Conservation (phyloP, 2,888 invertebrate genomes). For the Rapana venosa region DNA sequence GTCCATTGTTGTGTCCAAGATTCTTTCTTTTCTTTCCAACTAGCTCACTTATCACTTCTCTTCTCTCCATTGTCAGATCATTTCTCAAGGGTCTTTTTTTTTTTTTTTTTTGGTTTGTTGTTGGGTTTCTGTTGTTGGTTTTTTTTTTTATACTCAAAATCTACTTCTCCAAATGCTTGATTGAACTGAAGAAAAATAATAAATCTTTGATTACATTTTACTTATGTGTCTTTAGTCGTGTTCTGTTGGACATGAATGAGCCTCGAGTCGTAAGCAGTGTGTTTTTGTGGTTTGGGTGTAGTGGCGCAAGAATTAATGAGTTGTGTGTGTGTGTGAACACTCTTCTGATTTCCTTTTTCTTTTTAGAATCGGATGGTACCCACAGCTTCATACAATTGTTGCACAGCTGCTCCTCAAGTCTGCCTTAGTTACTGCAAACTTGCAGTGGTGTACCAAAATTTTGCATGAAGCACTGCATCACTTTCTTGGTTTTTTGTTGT, state of each 20-base stretch:
- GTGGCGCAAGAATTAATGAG: background rate
- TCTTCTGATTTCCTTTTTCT: no score
- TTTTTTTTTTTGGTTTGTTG: background rate
- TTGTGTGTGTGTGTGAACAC: no score
- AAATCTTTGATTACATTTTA: slow-evolving; percentile 39
- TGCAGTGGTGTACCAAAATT: no score
- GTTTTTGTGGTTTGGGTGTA: background rate
- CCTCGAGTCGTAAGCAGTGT: background rate
- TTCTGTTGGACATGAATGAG: background rate
- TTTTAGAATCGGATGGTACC: no score
- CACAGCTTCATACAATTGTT: no score
- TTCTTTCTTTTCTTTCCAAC: background rate
- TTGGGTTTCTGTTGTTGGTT: background rate
- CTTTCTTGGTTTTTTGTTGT: no score
- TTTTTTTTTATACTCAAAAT: slow-evolving; percentile 2
- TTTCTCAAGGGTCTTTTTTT: background rate
- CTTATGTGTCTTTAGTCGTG: background rate
- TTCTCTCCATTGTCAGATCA: background rate
- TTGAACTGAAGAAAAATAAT: slow-evolving; percentile 24
- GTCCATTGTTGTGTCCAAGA: background rate
- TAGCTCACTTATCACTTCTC: background rate
- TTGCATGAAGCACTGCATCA: no score
- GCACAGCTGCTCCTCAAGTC: no score
- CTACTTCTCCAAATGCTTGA: slow-evolving; percentile 23
- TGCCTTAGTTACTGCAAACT: no score